A percentile compares a stretch with the other conserved stretches of the same genome.
Evolutionary conservation across 2,113 vertebrate genomes (phyloP).

Genomic region (Muntiacus muntjak): DNA sequence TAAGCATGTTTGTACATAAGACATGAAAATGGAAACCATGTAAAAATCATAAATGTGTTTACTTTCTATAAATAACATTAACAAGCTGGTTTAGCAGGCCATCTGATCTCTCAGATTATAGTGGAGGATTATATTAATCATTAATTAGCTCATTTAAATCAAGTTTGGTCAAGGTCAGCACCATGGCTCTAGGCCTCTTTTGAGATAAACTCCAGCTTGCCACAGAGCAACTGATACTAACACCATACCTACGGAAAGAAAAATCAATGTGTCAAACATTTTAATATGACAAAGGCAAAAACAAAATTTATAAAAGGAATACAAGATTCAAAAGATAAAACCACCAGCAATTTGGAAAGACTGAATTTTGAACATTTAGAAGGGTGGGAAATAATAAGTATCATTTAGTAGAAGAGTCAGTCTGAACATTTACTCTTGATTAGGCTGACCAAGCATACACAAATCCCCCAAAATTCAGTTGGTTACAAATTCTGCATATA

Average conservation of each 20-base stretch:
- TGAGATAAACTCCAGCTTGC: background rate
- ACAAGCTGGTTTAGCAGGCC: background rate
- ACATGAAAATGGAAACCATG: background rate
- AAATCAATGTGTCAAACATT: background rate
- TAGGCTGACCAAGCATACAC: background rate
- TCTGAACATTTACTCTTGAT: background rate
- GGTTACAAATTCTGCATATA: background rate
- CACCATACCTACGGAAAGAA: background rate
- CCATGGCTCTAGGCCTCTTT: background rate
- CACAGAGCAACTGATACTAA: background rate
- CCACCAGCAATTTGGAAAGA: background rate
- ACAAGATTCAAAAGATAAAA: background rate
- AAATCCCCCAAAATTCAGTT: background rate
- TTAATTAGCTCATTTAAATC: background rate
- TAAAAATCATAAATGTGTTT: background rate
- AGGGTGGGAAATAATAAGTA: background rate
- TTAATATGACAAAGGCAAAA: background rate
- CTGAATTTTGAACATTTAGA: background rate
- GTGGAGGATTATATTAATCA: background rate
- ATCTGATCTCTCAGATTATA: background rate
- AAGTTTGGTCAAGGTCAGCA: background rate
- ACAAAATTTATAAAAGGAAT: background rate
- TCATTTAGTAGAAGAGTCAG: background rate
- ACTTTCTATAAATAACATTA: background rate
- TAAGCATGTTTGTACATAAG: rapidly evolving